Conservation (phyloP, 1,140 invertebrate genomes). For the Geopemphigus sp. region DNA sequence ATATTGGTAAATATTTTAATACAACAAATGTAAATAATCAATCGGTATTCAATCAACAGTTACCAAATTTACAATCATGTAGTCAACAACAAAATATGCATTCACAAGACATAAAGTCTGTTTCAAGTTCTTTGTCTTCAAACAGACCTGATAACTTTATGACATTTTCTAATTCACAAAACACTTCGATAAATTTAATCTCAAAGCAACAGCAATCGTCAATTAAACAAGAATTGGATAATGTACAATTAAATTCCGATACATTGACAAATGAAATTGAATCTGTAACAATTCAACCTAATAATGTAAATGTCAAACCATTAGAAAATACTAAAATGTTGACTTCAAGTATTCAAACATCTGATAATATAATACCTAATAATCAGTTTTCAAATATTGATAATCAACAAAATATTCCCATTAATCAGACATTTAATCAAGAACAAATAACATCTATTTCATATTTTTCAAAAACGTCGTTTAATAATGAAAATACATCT, state of each 20-base stretch:
- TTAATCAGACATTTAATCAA: background rate
- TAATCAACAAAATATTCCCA: background rate
- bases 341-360: background rate
- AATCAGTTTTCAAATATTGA: background rate
- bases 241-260: background rate
- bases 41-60: conserved; percentile 19
- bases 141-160: background rate
- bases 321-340: background rate
- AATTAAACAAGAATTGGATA: background rate
- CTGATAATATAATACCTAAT: background rate
- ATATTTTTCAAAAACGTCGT: background rate
- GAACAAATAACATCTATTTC: no score
- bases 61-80: background rate
- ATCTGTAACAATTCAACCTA: background rate
- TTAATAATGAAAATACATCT: background rate
- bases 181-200: background rate
- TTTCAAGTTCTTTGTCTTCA: background rate
- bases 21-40: background rate
- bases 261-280: background rate
- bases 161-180: background rate
- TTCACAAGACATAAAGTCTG: background rate
- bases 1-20: conserved; percentile 20
- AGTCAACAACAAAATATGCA: background rate
- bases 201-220: conserved; percentile 4
- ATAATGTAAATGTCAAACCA: background rate